A percentile compares a stretch with the other conserved stretches of the same genome.
These are phyloP conservation scores for Elephantulus edwardii DNA, from an alignment of 2,113 vertebrate genomes.

Conservation along the genomic window DNA sequence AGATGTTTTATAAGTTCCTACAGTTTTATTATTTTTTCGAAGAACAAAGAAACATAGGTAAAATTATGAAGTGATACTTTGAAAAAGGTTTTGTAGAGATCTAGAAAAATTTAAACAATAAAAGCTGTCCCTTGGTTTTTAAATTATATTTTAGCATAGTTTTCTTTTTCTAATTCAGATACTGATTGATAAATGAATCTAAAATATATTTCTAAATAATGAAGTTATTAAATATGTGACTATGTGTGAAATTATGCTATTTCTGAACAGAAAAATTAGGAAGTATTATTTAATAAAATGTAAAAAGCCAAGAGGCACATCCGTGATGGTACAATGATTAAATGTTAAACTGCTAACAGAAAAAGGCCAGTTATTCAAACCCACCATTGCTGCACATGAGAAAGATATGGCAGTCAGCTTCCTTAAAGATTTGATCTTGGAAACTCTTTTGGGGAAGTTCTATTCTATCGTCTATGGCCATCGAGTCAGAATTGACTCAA, in stretches of 20 bases:
- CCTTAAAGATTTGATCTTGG: not conserved
- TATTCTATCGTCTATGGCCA: too few relatives aligned
- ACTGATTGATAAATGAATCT: not conserved
- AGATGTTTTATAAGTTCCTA: not conserved
- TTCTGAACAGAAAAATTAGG: not conserved
- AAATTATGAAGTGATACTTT: not conserved
- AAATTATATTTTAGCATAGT: not conserved
- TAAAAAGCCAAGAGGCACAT: not conserved
- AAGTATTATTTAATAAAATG: not conserved
- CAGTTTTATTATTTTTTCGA: not conserved
- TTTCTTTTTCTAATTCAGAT: not conserved
- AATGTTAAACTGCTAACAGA: too few relatives aligned
- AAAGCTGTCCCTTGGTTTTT: not conserved
- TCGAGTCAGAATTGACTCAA: too few relatives aligned
- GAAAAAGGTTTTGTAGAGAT: not conserved
- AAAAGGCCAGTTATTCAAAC: too few relatives aligned
- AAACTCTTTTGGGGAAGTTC: not conserved
- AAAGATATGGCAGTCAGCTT: too few relatives aligned
- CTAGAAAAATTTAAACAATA: not conserved
- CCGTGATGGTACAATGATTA: too few relatives aligned
- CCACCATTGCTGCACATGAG: too few relatives aligned
- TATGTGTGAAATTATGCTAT: not conserved
- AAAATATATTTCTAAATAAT: not conserved
- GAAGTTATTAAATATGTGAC: not conserved
- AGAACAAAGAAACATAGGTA: not conserved